Conservation (phyloP, 1,140 invertebrate genomes). For the Oryzaephilus surinamensis region DNA sequence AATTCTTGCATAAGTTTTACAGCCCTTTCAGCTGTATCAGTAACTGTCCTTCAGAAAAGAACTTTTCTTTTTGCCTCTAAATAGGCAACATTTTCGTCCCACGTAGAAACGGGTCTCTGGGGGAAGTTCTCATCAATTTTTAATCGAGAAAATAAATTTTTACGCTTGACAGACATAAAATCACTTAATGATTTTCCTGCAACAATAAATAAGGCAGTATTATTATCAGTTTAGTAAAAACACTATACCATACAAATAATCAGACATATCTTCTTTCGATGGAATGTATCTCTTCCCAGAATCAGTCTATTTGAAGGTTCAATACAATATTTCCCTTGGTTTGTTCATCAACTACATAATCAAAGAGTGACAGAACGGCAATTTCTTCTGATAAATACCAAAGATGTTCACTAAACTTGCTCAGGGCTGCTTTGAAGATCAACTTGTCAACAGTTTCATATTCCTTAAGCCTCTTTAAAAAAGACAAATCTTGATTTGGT, state of each 20-base stretch:
- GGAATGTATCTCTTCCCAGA: slow-evolving; percentile 2
- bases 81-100: slow-evolving; percentile 4
- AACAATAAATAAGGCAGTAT: not conserved
- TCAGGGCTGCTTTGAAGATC: slow-evolving; percentile 9
- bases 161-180: slow-evolving; percentile 1
- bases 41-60: slow-evolving; percentile 20
- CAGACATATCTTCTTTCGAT: slow-evolving; percentile 3
- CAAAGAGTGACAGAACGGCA: slow-evolving; percentile 18
- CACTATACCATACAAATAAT: slow-evolving; percentile 5
- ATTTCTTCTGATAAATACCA: slow-evolving; percentile 15
- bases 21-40: slow-evolving; percentile 29
- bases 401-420: slow-evolving; percentile 5
- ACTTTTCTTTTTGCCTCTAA: slow-evolving; percentile 6
- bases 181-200: not conserved
- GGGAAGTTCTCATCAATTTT: slow-evolving; percentile 9
- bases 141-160: slow-evolving; percentile 3
- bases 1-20: slow-evolving; percentile 35
- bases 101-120: not conserved
- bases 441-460: slow-evolving; percentile 14
- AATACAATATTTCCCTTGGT: slow-evolving; percentile 17
- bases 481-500: slow-evolving; percentile 15
- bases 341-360: slow-evolving; percentile 10
- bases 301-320: slow-evolving; percentile 1
- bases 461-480: slow-evolving; percentile 8
- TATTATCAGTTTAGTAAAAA: not conserved